Percentiles rank a stretch among this genome's conserved stretches.
Conservation (phyloP, 2,888 invertebrate species). For the Halictus quadricinctus region DNA sequence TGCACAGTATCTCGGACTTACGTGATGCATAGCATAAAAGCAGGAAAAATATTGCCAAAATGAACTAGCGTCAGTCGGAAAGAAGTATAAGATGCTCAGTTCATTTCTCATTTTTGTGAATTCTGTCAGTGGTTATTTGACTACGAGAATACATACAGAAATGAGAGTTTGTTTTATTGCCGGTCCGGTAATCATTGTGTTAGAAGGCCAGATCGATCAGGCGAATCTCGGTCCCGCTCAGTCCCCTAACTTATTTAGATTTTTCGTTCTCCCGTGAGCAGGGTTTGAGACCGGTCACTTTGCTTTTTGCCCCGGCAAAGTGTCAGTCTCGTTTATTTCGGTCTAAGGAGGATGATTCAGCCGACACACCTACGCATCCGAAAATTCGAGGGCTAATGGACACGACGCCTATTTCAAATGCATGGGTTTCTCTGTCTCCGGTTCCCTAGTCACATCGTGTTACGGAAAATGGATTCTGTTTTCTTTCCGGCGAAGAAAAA, state of each 20-base stretch:
- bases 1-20: too few species aligned
- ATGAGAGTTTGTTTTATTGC: background rate
- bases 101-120: too few species aligned
- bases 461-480: background rate
- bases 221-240: background rate
- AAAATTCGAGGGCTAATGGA: background rate
- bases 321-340: background rate
- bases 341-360: background rate
- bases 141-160: too few species aligned
- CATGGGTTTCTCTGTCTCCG: constrained; percentile 1
- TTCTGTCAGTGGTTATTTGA: too few species aligned
- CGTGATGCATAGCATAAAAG: too few species aligned
- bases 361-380: background rate
- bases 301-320: background rate
- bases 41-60: too few species aligned
- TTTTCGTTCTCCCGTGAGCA: background rate
- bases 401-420: background rate
- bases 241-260: background rate
- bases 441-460: background rate
- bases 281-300: background rate
- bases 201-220: background rate
- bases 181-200: background rate
- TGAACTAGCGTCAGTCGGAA: too few species aligned
- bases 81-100: too few species aligned
- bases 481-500: background rate